Conservation (phyloP, 2,113 vertebrate genomes). For the Fulmarus glacialis region DNA sequence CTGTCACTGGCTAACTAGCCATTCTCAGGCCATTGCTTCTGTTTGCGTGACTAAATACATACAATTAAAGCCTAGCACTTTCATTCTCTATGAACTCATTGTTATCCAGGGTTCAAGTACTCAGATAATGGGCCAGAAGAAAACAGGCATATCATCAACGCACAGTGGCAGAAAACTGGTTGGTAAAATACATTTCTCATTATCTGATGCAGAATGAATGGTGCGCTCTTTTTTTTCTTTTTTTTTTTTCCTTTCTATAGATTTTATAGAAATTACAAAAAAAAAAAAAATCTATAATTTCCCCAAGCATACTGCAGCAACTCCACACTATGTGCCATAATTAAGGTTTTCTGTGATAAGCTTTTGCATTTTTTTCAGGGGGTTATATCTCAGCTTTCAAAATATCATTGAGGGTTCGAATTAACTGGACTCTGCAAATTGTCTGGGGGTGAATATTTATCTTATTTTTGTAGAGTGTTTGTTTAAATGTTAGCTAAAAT, state of each 20-base stretch:
- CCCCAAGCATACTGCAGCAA: background rate
- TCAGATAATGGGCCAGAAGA: slow-evolving; percentile 96
- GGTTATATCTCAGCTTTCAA: background rate
- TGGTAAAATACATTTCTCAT: slow-evolving; percentile 89
- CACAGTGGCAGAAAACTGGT: slow-evolving; percentile 84
- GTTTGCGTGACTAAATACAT: slow-evolving; percentile 99
- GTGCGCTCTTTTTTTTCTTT: background rate
- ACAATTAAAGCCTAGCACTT: slow-evolving; percentile 99
- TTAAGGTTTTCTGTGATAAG: slow-evolving; percentile 44
- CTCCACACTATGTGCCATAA: background rate
- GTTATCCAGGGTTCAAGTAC: slow-evolving; percentile 99
- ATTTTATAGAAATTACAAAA: slow-evolving; percentile 43
- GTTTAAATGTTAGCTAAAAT: background rate
- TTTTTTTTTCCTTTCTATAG: background rate
- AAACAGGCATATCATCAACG: slow-evolving; percentile 86
- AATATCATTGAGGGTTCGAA: background rate
- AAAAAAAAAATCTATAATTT: slow-evolving; percentile 33
- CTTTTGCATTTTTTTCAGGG: slow-evolving; percentile 6
- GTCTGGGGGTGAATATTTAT: background rate
- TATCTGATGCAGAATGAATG: slow-evolving; percentile 79
- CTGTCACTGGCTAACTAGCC: slow-evolving; percentile 98
- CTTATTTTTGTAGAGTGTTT: background rate
- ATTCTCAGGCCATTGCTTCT: slow-evolving; percentile 98
- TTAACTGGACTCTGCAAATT: background rate
- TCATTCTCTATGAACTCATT: slow-evolving; percentile 98